Evolutionary conservation across 92 coral and sea anemone genomes (phyloP), one percentile per base, ranked within the genome.

Genomic region (Muricea muricata): DNA sequence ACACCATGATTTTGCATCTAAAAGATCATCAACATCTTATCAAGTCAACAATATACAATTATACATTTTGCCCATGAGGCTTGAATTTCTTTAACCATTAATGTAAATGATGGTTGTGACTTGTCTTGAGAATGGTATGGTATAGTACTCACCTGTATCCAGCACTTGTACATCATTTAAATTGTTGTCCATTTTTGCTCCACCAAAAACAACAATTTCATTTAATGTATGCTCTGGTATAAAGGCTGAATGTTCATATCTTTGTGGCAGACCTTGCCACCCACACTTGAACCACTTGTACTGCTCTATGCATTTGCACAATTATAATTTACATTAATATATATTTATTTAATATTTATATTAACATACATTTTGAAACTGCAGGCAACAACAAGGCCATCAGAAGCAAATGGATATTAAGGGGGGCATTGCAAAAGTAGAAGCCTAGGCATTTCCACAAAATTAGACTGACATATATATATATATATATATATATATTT

Each of bases 171-270:
- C 65, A 73, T 93, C 97, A 90, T 96, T 96, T 69, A 96, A 85
- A 70, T 93, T 96, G 46, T 87, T 91, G 32, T 92, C 87, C 60
- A 90, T 93, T 29, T 86, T 87, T 15, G 97, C 99, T 61, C 99
- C 99, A 75, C 99, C 99, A 93, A 96, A 96, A 20, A 96, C 89
- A 35, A 93, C 84, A 25, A 96, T 84, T 21, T 82, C 89, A 5
- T 68, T 78, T 21, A 88, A 90, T 63, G 75, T 75, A 18, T 91
- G 87, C n/a, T 79, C 77, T 30, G 99, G 94, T 14, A 86, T 86
- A 77, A 92, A 96, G 29, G 94, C 91, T 0, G 97, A 96, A 78
- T 96, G 99, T 75, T 96, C 99, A 87, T 96, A 96, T 14, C 99
- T 87, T 20, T 93, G 82, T 35, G 88, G 41, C 55, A 96, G 47